Evolutionary conservation across 2,797 vertebrate genomes (phyloP).

Genomic region (Coilia nasus): DNA sequence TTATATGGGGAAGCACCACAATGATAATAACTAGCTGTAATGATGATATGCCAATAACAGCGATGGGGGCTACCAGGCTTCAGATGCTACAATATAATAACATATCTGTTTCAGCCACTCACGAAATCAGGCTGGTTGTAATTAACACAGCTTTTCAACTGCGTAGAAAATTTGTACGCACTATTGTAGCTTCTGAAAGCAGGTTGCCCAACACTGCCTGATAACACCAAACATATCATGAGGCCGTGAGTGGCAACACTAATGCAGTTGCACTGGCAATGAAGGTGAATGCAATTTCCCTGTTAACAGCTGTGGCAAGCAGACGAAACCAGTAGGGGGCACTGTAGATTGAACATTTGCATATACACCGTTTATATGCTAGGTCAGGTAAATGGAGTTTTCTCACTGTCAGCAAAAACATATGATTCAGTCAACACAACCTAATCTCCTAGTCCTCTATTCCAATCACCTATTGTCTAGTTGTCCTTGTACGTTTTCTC

Average conservation of each 20-base stretch:
- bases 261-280: conserved; percentile 36
- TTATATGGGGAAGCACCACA: no score
- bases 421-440: not conserved
- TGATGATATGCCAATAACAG: no score
- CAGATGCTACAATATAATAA: no score
- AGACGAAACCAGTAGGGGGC: conserved; percentile 54
- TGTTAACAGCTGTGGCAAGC: conserved; percentile 56
- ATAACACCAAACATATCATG: no score
- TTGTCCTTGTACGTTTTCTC: not conserved
- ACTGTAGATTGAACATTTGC: conserved; percentile 35
- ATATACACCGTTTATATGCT: not conserved
- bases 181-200: no score
- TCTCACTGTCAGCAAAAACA: not conserved
- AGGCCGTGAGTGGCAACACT: conserved; percentile 8
- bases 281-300: conserved; percentile 46
- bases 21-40: no score
- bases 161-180: no score
- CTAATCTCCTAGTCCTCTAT: not conserved
- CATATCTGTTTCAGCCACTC: no score
- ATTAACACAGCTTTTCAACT: no score
- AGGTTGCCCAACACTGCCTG: no score
- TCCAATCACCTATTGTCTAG: not conserved
- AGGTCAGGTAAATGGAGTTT: not conserved
- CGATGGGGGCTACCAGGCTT: no score
- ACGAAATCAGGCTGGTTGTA: no score